Evolutionary conservation across 1,140 invertebrate species (phyloP), one percentile per base, ranked within the genome.

Genomic region (Arion vulgaris): DNA sequence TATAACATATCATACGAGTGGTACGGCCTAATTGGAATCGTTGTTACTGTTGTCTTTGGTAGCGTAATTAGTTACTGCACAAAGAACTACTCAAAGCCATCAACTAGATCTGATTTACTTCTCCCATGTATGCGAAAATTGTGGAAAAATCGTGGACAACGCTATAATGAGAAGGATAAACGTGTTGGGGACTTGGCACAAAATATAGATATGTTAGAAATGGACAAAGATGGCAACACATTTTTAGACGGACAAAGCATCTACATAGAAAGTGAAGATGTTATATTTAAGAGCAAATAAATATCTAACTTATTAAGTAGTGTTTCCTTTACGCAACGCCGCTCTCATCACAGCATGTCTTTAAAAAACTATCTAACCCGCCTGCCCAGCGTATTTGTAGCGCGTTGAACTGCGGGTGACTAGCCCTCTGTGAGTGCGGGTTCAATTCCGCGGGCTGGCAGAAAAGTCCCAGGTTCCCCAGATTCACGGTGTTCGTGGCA

Each of bases 1-100:
- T 78, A 78, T 34, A 39, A 78, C 26, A 78, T 78, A 7, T 78
- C 76, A 28, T 78, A 78, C 36, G 76, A 66, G n/a, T 78, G 76
- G 76, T 78, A 78, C 39, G 76, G 53, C 17, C n/a, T 78, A 1
- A 78, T 78, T 4, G 76, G 76, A 34, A 68, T 53, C 5, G 23
- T 78, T 13, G 45, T 78, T 7, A 78, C 32, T 78, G 5, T 41
- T 2, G 0, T 78, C 32, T 36, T 38, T 26, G 76, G 53, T 1
- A 23, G 28, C 5, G 13, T 68, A 0, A 66, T 78, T 34, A 78
- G 76, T n/a, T 66, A 39, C n/a, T 62, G 51, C 45, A 66, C 76
- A 26, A 36, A 45, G 7, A 36, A 36, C 13, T 68, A n/a, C 39
- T 28, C 39, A 13, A 34, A 78, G 57, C 32, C 28, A 23, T n/a